Evolutionary conservation across 2,888 invertebrate species (phyloP), one percentile per base, ranked within the genome.

Genomic region (Zhengitettix transpicula): DNA sequence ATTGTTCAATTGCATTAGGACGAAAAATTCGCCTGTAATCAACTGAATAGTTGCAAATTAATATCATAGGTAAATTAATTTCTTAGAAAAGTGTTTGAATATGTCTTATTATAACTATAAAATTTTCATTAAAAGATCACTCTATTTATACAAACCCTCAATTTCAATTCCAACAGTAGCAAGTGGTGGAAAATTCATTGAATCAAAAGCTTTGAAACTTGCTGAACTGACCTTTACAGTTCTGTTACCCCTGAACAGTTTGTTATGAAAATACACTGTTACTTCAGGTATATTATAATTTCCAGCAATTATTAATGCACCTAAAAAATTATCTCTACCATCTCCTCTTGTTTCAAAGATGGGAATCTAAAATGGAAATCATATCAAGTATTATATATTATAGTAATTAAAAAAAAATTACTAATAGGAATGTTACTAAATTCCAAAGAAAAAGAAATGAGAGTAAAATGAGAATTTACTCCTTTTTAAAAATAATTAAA

Each of bases 311-410:
- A 96, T 82, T 14, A 98, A 74, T 0, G 97, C 89, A 0, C 89
- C 85, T 15, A 95, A 81, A 64, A 98, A 89, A 72, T 98, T 98
- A 66, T 94, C 91, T 63, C 89, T 81, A 1, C 96, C 98, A 70
- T 98, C 98, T 67, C 89, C 94, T 28, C 96, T 81, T 0, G 89
- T 83, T 71, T 97, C 95, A 70, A 94, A 95, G 65, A 98, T 88
- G 3, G 97, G 94, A 65, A 96, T 88, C 85, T 92, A 71, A 42
- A 28, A 55, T 12, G 28, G 28, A 41, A 41, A 12, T 28, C 28
- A 28, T 28, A n/a, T n/a, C n/a, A n/a, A n/a, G n/a, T n/a, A n/a
- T n/a, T n/a, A n/a, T n/a, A n/a, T n/a, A 28, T 28, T 28, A 7
- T 28, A 28, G 28, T 28, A 28, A 28, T 28, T 5, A 28, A 28